Conservation (phyloP, 2,797 vertebrate genomes). For the Orestias chungarensis region DNA sequence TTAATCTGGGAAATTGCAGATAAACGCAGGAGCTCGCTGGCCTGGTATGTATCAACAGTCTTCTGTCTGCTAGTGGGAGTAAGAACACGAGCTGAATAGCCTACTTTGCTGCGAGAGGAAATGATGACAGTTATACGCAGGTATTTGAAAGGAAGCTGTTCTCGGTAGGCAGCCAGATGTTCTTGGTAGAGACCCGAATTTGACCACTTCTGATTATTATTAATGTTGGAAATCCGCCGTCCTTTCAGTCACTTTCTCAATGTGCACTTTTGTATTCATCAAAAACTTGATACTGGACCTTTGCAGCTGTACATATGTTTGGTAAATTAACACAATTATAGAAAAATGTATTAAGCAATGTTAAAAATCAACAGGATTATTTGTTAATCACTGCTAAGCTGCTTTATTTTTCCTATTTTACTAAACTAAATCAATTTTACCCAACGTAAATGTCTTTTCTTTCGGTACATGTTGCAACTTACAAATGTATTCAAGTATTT, state of each 20-base stretch:
- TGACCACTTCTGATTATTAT: conserved; percentile 1
- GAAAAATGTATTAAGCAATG: no score
- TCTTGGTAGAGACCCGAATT: conserved; percentile 32
- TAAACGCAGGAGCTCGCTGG: conserved; percentile 69
- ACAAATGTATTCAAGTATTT: not conserved
- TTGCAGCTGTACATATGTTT: not conserved
- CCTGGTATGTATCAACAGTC: conserved; percentile 66
- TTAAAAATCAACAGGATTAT: not conserved
- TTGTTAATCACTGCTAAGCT: not conserved
- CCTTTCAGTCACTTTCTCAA: not conserved
- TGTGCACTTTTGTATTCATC: not conserved
- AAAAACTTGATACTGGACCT: not conserved
- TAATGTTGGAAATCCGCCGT: not conserved
- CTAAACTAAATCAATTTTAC: not conserved
- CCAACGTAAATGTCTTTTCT: not conserved
- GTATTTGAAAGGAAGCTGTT: conserved; percentile 58
- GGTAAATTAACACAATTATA: no score
- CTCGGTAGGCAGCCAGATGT: conserved; percentile 39
- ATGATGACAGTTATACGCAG: conserved; percentile 58
- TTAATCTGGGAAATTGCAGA: conserved; percentile 73
- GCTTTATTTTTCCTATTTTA: not conserved
- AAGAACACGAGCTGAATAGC: conserved; percentile 54
- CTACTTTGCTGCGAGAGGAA: conserved; percentile 60
- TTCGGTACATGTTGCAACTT: not conserved
- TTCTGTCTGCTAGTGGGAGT: conserved; percentile 59